Evolutionary conservation across 2,113 vertebrate species (phyloP), one percentile per base, ranked within the genome.

Genomic region (Eupsittula cactorum): DNA sequence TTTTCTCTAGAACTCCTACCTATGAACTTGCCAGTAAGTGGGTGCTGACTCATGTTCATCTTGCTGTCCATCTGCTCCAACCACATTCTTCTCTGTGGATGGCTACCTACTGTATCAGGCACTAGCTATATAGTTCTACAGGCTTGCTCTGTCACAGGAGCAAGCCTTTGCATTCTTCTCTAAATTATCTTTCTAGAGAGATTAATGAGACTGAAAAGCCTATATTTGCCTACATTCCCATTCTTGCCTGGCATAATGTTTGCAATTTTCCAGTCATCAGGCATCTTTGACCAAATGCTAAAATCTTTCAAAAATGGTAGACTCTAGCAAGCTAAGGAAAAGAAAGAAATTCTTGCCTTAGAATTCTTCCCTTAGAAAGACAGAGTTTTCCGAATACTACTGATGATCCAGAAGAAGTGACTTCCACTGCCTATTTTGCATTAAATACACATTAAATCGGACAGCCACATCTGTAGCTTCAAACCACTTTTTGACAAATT

Each of bases 1-100:
- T 67, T 62, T 82, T 19, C 35, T 42, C 39, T 8, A 12, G 7
- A n/a, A 44, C 2, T 47, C 8, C 11, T 35, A 13, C 5, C 46
- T 33, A 7, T 14, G 73, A 33, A 14, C 18, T 29, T 59, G 37
- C 6, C 41, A 35, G 24, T 12, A n/a, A 50, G 16, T 4, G 21
- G 10, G 31, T 33, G 23, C 33, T 55, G 44, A 8, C 16, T 21
- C 31, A 14, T 6, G 23, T 7, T 60, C 50, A 37, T 1, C 27
- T 28, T 41, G 9, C 18, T 68, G 21, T 47, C 25, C 59, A 3
- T 8, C 44, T 17, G 21, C 1, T 28, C 7, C 18, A 35, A 21
- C 14, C 9, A 1, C 0, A 0, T 3, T 44, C 29, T 2, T 33
- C 21, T 10, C 3, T 10, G 9, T 10, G 23, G 18, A 19, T 1